phyloP scores from a whole-genome alignment of 1,140 invertebrate genomes.

The Diorhabda carinulata region DNA sequence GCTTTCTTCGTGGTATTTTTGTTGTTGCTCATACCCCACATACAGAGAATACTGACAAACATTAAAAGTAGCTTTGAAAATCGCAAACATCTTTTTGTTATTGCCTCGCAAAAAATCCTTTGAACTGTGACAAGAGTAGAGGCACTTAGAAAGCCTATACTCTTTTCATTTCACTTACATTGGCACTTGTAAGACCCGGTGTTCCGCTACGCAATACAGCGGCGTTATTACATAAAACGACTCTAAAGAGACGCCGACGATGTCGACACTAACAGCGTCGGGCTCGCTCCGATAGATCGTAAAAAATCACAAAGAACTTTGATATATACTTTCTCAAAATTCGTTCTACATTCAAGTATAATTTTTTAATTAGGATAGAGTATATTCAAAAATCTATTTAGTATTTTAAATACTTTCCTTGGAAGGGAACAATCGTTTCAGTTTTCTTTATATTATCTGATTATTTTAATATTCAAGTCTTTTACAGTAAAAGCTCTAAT shows the following conservation, averaged over 20 bases:
- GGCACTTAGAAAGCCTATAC: conserved; percentile 22
- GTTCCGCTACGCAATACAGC: conserved; percentile 18
- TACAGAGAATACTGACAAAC: background rate
- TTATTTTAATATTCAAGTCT: too few relatives aligned
- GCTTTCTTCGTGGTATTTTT: conserved; percentile 11
- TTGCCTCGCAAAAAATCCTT: conserved; percentile 19
- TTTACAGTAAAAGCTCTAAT: too few relatives aligned
- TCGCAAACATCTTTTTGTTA: conserved; percentile 12
- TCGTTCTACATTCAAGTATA: too few relatives aligned
- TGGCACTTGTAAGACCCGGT: conserved; percentile 17
- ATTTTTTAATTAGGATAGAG: too few relatives aligned
- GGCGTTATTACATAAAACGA: conserved; percentile 22
- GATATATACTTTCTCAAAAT: too few relatives aligned
- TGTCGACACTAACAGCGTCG: background rate
- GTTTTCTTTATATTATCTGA: too few relatives aligned
- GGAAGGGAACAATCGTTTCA: too few relatives aligned
- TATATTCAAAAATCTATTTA: too few relatives aligned
- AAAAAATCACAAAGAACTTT: too few relatives aligned
- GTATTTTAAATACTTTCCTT: too few relatives aligned
- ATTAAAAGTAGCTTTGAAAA: conserved; percentile 15
- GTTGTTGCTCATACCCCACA: background rate
- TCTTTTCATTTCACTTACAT: conserved; percentile 25
- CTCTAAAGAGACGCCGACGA: conserved; percentile 1
- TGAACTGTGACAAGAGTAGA: conserved; percentile 21
- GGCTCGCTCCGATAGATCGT: background rate